Evolutionary conservation across 2,888 invertebrate genomes (phyloP).

Genomic region (Timandra comae): DNA sequence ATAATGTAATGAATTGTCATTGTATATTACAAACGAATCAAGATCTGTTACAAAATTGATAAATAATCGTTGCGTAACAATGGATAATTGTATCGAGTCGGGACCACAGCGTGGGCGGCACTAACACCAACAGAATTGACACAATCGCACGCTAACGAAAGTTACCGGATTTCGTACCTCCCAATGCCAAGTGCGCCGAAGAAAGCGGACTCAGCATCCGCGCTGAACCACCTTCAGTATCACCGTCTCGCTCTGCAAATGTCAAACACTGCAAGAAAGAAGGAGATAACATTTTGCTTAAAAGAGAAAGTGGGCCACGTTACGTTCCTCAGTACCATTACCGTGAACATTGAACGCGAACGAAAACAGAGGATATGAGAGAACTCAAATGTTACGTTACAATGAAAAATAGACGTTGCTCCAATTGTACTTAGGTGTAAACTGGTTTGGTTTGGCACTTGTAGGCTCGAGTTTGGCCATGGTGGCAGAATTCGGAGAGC

Average conservation of each 20-base stretch:
- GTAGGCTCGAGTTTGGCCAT: constrained; percentile 38
- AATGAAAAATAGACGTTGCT: constrained; percentile 30
- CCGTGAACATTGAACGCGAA: constrained; percentile 72
- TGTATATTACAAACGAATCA: constrained; percentile 19
- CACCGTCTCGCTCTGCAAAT: constrained; percentile 53
- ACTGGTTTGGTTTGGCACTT: constrained; percentile 29
- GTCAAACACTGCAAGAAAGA: constrained; percentile 36
- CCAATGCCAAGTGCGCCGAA: constrained; percentile 74
- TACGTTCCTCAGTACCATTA: constrained; percentile 73
- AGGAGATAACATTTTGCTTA: constrained; percentile 62
- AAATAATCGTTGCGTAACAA: constrained; percentile 53
- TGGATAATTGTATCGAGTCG: constrained; percentile 51
- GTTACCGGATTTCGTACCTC: constrained; percentile 71
- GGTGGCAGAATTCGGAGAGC: constrained; percentile 68
- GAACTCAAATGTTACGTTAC: constrained; percentile 16
- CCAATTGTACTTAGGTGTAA: constrained; percentile 23
- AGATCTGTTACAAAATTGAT: constrained; percentile 44
- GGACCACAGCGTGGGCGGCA: constrained; percentile 29
- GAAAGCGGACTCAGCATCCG: constrained; percentile 70
- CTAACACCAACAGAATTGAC: constrained; percentile 38
- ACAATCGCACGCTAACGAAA: constrained; percentile 64
- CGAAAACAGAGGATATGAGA: constrained; percentile 53
- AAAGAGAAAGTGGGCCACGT: constrained; percentile 77
- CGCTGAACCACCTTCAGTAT: constrained; percentile 43
- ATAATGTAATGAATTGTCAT: constrained; percentile 18